These are phyloP conservation scores for Neolamprologus caudopunctatus DNA, from an alignment of 2,113 vertebrate species.

Conservation along the genomic window DNA sequence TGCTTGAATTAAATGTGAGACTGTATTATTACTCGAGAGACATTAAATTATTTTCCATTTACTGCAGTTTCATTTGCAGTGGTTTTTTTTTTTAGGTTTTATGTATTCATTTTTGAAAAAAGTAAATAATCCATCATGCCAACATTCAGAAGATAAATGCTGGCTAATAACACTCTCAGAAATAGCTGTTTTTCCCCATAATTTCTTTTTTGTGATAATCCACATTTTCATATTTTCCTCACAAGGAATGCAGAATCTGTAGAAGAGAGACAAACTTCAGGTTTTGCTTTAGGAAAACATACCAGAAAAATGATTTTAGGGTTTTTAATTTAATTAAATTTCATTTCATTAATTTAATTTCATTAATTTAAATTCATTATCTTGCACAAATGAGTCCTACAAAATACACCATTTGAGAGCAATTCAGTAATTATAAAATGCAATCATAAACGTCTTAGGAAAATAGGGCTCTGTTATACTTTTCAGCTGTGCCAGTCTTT, in stretches of 20 bases:
- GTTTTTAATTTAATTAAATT: background rate
- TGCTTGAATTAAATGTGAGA: background rate
- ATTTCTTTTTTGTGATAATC: background rate
- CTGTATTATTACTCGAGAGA: background rate
- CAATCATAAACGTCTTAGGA: background rate
- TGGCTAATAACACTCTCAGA: background rate
- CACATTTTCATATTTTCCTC: background rate
- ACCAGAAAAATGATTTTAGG: background rate
- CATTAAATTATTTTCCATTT: background rate
- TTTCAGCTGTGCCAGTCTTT: background rate
- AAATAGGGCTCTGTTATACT: background rate
- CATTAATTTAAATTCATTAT: conserved; percentile 12
- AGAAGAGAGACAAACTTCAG: background rate
- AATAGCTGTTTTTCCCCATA: background rate
- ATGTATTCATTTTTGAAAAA: background rate
- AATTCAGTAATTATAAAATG: background rate
- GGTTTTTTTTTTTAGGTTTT: fast-evolving
- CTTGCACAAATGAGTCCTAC: background rate
- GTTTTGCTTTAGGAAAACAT: background rate
- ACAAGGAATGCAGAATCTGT: background rate
- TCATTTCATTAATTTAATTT: background rate
- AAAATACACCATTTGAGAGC: background rate
- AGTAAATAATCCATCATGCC: background rate
- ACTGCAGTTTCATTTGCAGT: background rate
- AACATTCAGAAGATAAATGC: background rate